Conservation (phyloP, 37 sponge, comb jelly and placozoan species). For the Halisarca cf. caerulea region DNA sequence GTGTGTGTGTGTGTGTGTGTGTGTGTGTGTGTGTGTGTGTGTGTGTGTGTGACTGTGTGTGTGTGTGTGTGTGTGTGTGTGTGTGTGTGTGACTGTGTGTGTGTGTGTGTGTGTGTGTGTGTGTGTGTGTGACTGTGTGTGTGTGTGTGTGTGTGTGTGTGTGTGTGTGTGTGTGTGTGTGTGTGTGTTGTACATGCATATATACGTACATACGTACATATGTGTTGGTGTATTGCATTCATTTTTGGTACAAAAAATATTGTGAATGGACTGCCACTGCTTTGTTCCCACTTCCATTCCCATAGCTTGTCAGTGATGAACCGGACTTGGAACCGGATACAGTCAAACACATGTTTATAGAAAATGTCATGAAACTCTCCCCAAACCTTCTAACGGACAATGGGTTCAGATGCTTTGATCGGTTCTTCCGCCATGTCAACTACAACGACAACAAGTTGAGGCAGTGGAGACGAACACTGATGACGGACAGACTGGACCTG, state of each 20-base stretch:
- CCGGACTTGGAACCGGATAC: constrained; percentile 88
- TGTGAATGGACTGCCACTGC: too few relatives aligned
- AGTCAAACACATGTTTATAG: constrained; percentile 69
- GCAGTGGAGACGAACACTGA: constrained; percentile 57
- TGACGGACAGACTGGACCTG: constrained; percentile 80
- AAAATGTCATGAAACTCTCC: constrained; percentile 75
- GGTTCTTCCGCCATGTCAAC: constrained; percentile 89
- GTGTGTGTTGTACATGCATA: neutral
- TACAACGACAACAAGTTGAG: constrained; percentile 59
- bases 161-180: too few relatives aligned
- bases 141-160: too few relatives aligned
- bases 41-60: neutral
- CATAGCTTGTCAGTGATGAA: constrained; percentile 79
- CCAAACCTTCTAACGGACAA: constrained; percentile 80
- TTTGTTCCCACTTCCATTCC: neutral
- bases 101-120: too few relatives aligned
- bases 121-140: too few relatives aligned
- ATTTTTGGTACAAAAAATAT: too few relatives aligned
- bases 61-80: constrained; percentile 31
- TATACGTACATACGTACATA: neutral
- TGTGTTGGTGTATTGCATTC: too few relatives aligned
- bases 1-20: constrained; percentile 9
- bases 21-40: constrained; percentile 7
- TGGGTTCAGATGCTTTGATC: constrained; percentile 90
- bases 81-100: too few relatives aligned